Evolutionary conservation across 2,797 vertebrate species (phyloP).

Genomic region (Chelon labrosus): DNA sequence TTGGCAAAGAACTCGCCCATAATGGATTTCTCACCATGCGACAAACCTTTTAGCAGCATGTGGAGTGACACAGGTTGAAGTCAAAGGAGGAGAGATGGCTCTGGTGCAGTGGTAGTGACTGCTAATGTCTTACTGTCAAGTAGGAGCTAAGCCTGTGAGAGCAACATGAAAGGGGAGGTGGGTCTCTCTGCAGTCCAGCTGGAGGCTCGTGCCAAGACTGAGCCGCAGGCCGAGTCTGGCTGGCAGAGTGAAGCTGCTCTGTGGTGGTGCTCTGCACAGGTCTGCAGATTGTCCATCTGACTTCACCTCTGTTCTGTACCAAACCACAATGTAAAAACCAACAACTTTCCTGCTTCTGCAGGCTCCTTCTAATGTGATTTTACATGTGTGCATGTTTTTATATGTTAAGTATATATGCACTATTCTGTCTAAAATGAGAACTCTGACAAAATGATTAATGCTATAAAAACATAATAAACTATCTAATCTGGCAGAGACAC

Average conservation of each 20-base stretch:
- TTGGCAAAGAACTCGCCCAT: constrained; percentile 31
- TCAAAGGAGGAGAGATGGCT: constrained; percentile 24
- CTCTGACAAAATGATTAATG: constrained; percentile 69
- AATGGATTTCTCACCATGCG: constrained; percentile 46
- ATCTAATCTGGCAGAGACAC: constrained; percentile 35
- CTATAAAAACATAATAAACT: constrained; percentile 50
- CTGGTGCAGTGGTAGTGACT: constrained; percentile 42
- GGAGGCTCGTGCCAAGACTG: constrained; percentile 47
- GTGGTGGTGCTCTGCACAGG: constrained; percentile 31
- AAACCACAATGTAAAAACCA: constrained; percentile 61
- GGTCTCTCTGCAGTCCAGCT: constrained; percentile 17
- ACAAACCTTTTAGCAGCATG: constrained; percentile 43
- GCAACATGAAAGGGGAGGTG: constrained; percentile 48
- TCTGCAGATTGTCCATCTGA: constrained; percentile 68
- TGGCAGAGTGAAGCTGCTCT: constrained; percentile 33
- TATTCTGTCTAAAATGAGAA: constrained; percentile 36
- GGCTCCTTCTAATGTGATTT: constrained; percentile 41
- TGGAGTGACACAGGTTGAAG: constrained; percentile 10
- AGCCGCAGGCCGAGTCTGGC: constrained; percentile 51
- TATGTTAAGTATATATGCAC: constrained; percentile 38
- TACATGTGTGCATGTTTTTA: constrained; percentile 47
- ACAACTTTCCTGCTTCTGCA: constrained; percentile 29
- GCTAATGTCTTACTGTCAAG: constrained; percentile 60
- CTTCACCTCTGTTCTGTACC: constrained; percentile 58
- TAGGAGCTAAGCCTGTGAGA: constrained; percentile 65